Evolutionary conservation across 1,140 invertebrate species (phyloP).

Genomic region (Rhopalosiphum maidis): DNA sequence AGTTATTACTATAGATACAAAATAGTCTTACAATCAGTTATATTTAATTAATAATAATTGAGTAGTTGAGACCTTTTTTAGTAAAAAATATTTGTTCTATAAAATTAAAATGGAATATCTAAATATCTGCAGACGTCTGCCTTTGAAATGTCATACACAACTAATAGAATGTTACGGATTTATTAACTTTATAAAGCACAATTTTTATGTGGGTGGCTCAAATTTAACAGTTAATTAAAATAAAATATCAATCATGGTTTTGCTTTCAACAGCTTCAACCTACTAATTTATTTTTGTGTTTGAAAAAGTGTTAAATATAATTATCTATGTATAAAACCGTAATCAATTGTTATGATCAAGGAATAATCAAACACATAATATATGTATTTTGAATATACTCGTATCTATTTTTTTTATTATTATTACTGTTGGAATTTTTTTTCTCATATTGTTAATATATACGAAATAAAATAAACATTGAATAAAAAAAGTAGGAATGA

Average conservation of each 20-base stretch:
- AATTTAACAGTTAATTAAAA: neutral
- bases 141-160: neutral
- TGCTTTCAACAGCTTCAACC: neutral
- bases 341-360: neutral
- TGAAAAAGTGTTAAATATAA: neutral
- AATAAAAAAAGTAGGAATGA: neutral
- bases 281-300: neutral
- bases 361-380: neutral
- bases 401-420: too few species aligned
- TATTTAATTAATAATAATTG: neutral
- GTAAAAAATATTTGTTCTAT: neutral
- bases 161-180: neutral
- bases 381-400: neutral
- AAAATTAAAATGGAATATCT: neutral
- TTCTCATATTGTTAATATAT: too few species aligned
- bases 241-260: neutral
- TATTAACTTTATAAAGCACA: neutral
- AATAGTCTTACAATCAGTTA: neutral
- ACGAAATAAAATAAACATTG: neutral
- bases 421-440: too few species aligned
- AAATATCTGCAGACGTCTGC: too few species aligned
- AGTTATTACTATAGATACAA: neutral
- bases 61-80: neutral
- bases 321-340: neutral
- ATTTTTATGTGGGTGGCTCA: neutral